A percentile compares a stretch with the other conserved stretches of the same genome.
Conservation (phyloP, 92 coral and sea anemone species). For the Epizoanthus scotinus region DNA sequence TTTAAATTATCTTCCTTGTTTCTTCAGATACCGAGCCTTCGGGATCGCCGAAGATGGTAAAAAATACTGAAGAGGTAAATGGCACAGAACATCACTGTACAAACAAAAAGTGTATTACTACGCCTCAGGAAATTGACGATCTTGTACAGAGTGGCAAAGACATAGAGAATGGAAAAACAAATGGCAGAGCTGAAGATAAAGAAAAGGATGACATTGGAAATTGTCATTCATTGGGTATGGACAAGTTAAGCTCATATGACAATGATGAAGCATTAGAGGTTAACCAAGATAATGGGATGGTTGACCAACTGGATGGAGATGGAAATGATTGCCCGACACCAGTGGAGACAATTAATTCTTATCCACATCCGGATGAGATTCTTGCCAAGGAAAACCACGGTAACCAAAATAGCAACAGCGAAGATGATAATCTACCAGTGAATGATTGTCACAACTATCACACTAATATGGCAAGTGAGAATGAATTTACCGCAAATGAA, state of each 20-base stretch:
- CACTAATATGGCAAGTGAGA: not conserved
- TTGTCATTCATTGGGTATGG: not conserved
- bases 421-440: not conserved
- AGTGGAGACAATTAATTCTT: not conserved
- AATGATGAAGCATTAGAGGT: not conserved
- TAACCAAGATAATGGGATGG: not conserved
- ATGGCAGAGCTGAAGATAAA: not conserved
- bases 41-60: slow-evolving; percentile 20
- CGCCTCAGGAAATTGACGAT: not conserved
- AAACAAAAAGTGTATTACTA: not conserved
- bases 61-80: not conserved
- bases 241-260: not conserved
- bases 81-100: not conserved
- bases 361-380: not conserved
- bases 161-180: not conserved
- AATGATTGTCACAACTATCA: slow-evolving; percentile 19
- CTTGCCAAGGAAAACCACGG: slow-evolving; percentile 32
- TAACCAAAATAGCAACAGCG: slow-evolving; percentile 15
- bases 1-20: not conserved
- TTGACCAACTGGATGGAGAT: slow-evolving; percentile 2
- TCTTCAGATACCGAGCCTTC: slow-evolving; percentile 1
- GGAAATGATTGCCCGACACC: slow-evolving; percentile 12
- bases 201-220: not conserved
- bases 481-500: not conserved
- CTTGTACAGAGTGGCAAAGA: not conserved